These are phyloP conservation scores for Eledona agricola DNA, from an alignment of 2,888 invertebrate genomes.

Conservation along the genomic window DNA sequence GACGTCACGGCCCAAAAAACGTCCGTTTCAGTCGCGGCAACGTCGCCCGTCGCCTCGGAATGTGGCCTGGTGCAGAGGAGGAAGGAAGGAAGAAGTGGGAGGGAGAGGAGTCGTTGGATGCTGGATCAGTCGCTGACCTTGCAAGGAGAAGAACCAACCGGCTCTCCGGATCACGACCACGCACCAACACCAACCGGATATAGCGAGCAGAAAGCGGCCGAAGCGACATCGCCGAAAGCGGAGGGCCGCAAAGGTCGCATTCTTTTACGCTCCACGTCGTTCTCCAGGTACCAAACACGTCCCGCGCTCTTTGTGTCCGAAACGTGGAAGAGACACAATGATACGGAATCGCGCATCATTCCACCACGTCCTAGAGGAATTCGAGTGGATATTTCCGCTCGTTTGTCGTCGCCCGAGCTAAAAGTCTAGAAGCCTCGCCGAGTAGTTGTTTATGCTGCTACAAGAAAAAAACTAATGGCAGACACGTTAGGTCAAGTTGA, in stretches of 20 bases:
- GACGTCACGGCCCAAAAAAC: too few species aligned
- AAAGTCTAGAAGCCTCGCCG: constrained; percentile 21
- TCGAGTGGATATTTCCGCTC: constrained; percentile 39
- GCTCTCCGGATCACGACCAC: constrained; percentile 29
- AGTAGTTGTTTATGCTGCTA: constrained; percentile 16
- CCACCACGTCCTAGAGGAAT: constrained; percentile 6
- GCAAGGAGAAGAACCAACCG: constrained; percentile 58
- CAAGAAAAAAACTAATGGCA: constrained; percentile 29
- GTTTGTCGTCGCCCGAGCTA: constrained; percentile 34
- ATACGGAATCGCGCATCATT: constrained; percentile 32
- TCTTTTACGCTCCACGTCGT: constrained; percentile 26
- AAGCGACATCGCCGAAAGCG: constrained; percentile 22
- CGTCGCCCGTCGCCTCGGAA: constrained; percentile 49
- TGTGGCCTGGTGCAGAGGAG: constrained; percentile 51
- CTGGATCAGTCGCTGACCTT: constrained; percentile 62
- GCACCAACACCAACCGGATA: constrained; percentile 54
- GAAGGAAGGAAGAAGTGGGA: constrained; percentile 60
- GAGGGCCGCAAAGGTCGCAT: constrained; percentile 30
- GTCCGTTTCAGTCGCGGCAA: constrained; percentile 45
- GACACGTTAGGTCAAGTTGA: constrained; percentile 28
- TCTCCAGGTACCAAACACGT: constrained; percentile 4
- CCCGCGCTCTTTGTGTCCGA: constrained; percentile 7
- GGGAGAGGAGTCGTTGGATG: constrained; percentile 39
- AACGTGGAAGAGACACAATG: constrained; percentile 11
- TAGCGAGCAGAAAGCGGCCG: constrained; percentile 52